Evolutionary conservation across 2,888 invertebrate genomes (phyloP), one percentile per base, ranked within the genome.

Genomic region (Drepana falcataria): DNA sequence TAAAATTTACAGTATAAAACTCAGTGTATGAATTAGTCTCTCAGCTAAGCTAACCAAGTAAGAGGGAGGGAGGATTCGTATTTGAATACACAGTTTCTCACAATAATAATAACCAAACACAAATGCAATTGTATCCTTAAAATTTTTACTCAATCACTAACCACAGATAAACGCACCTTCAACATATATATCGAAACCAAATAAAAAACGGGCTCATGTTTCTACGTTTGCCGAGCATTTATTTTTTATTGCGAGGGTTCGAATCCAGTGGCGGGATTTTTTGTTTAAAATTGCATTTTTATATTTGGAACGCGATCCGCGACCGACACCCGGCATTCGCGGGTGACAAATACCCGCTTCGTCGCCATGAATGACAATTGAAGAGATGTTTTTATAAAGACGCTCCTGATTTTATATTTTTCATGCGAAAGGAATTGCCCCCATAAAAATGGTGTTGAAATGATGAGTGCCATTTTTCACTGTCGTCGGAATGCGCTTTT

Each of bases 201-300:
- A 71, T 69, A 75, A 73, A 77, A 79, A 66, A 65, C 64, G 65
- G 69, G 66, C 72, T 64, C 73, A 75, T 81, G 79, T 79, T 72
- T 79, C 73, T 74, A 73, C 73, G 73, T 75, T 76, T 75, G 77
- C 68, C 75, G 75, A 79, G 76, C 85, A 85, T 87, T 83, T 83
- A 81, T 83, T 83, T 85, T 88, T 85, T 87, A 86, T 87, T 84
- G 84, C 79, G 79, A 79, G 88, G 87, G 87, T 83, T 84, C 83
- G 77, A 73, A 83, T 77, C 74, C 74, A 69, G 75, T 71, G 78
- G 73, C 71, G 66, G 81, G 82, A 81, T 87, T 87, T 21, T 86
- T 88, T 84, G 83, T 88, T 90, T 89, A 89, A 91, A 90, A 90
- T 91, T 90, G 89, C 89, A 89, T 90, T 90, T 90, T 89, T 88